Conservation (phyloP, 2,113 vertebrate genomes). For the Brachypodius melanocephalos region DNA sequence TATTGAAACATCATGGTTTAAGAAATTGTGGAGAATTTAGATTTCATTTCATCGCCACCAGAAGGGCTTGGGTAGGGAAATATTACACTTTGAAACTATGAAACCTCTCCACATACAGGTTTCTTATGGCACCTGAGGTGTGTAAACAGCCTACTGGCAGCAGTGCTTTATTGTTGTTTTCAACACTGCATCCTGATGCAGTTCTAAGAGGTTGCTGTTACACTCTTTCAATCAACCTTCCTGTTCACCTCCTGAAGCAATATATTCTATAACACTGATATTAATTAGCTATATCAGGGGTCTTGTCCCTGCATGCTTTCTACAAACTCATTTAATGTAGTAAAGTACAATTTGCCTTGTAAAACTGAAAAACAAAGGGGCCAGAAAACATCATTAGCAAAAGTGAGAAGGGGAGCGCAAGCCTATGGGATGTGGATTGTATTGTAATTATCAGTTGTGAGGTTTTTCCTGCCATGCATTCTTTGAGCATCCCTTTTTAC, state of each 20-base stretch:
- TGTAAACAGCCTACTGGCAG: not conserved
- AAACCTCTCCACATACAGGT: not conserved
- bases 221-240: not conserved
- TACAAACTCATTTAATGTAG: not conserved
- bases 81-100: not conserved
- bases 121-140: not conserved
- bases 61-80: not conserved
- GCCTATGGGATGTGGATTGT: not conserved
- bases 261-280: not conserved
- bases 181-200: not conserved
- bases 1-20: not conserved
- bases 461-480: not conserved
- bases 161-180: not conserved
- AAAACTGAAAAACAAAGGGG: not conserved
- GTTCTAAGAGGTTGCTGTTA: not conserved
- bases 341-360: not conserved
- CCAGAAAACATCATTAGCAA: accelerated
- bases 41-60: not conserved
- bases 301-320: not conserved
- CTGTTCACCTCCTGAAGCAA: not conserved
- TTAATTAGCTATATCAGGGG: not conserved
- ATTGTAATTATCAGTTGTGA: not conserved
- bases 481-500: not conserved
- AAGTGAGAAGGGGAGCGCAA: not conserved
- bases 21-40: not conserved